A percentile compares a stretch with the other conserved stretches of the same genome.
Conservation (phyloP, 2,113 vertebrate species). For the Entelurus aequoreus region DNA sequence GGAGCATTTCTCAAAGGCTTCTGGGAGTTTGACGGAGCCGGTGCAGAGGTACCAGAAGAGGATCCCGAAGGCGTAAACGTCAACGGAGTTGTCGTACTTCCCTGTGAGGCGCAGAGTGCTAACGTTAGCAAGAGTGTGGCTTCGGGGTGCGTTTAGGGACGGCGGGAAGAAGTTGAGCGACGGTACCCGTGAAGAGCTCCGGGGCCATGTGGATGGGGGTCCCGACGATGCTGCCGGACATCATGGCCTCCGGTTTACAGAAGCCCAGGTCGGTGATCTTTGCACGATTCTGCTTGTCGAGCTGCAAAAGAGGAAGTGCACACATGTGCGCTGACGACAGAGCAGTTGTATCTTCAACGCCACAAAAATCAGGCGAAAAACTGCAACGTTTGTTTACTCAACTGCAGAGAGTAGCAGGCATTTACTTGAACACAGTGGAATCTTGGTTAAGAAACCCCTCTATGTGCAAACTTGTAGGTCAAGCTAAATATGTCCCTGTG, state of each 20-base stretch:
- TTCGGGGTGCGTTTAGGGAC: neutral
- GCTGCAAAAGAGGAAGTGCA: conserved; percentile 53
- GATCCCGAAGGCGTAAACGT: conserved; percentile 97
- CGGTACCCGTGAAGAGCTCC: conserved; percentile 92
- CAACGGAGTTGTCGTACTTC: conserved; percentile 97
- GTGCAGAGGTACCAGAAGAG: conserved; percentile 99
- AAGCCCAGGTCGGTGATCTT: conserved; percentile 98
- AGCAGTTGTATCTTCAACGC: no score
- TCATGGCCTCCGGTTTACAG: conserved; percentile 99
- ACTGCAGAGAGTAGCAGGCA: no score
- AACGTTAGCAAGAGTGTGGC: neutral
- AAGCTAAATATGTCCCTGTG: no score
- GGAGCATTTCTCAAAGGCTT: conserved; percentile 95
- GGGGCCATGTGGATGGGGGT: conserved; percentile 99
- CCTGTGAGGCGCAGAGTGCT: conserved; percentile 63
- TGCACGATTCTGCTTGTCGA: conserved; percentile 93
- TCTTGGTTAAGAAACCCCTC: no score
- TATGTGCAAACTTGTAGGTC: no score
- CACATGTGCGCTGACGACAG: no score
- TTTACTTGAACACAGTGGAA: no score
- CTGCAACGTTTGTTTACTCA: no score
- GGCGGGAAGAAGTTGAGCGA: neutral
- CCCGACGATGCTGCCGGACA: conserved; percentile 98
- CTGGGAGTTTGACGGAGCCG: conserved; percentile 91
- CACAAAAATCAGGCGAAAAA: no score